These are phyloP conservation scores for Trichoplusia ni DNA, from an alignment of 1,140 invertebrate species.

Conservation along the genomic window DNA sequence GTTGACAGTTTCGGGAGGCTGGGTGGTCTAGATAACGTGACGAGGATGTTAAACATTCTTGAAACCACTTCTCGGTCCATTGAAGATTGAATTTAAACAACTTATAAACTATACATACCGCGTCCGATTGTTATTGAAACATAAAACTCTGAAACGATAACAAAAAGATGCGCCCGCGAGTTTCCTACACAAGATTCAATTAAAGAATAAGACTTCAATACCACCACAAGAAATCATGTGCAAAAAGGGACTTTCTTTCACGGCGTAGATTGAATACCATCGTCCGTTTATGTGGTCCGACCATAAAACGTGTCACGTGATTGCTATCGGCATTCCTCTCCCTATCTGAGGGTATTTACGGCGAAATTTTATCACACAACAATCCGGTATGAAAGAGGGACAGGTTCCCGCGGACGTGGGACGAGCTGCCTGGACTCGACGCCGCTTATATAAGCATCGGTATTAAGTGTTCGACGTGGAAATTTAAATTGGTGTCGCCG, in stretches of 20 bases:
- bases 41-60: not conserved
- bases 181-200: constrained; percentile 25
- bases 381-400: constrained; percentile 32
- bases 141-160: no score
- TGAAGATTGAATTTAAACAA: not conserved
- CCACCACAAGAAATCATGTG: constrained; percentile 9
- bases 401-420: constrained; percentile 34
- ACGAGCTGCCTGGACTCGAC: constrained; percentile 13
- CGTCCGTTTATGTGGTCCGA: constrained; percentile 32
- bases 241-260: constrained; percentile 23
- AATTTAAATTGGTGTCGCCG: constrained; percentile 9
- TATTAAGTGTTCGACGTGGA: constrained; percentile 16
- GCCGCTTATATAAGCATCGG: not conserved
- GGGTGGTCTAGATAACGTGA: constrained; percentile 20
- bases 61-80: not conserved
- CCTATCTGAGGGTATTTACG: constrained; percentile 38
- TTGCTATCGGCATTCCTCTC: constrained; percentile 38
- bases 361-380: constrained; percentile 42
- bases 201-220: constrained; percentile 20
- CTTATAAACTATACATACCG: not conserved
- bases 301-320: constrained; percentile 39
- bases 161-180: constrained; percentile 2
- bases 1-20: not conserved
- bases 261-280: constrained; percentile 32
- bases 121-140: no score